A percentile compares a stretch with the other conserved stretches of the same genome.
Conservation (phyloP, 1,140 invertebrate genomes). For the Pseudachorutes palmiensis region DNA sequence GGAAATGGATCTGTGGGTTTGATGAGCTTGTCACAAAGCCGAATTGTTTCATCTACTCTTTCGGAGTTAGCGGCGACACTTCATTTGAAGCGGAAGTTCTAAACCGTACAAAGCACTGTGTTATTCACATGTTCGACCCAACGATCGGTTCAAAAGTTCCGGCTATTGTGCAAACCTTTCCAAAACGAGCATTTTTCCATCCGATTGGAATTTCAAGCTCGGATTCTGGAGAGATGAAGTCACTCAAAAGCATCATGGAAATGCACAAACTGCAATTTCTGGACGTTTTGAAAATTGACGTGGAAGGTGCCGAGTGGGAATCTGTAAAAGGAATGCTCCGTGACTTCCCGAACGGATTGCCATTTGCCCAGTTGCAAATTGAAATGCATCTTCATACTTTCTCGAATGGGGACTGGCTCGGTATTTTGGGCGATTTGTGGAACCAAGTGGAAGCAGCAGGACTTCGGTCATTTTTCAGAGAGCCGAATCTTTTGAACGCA, state of each 20-base stretch:
- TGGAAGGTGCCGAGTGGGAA: constrained; percentile 19
- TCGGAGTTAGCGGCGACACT: constrained; percentile 14
- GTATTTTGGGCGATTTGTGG: neutral
- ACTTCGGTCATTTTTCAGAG: constrained; percentile 1
- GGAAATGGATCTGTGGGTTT: constrained; percentile 19
- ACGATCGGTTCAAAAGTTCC: neutral
- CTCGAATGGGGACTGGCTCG: neutral
- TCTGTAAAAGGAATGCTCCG: constrained; percentile 1
- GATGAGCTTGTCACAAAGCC: neutral
- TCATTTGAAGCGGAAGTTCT: constrained; percentile 24
- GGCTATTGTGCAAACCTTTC: neutral
- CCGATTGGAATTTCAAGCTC: constrained; percentile 7
- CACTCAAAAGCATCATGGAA: constrained; percentile 5
- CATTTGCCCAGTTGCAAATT: constrained; percentile 23
- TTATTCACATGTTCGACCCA: constrained; percentile 20
- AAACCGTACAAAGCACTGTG: neutral
- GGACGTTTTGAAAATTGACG: constrained; percentile 29
- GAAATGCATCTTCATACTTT: constrained; percentile 18
- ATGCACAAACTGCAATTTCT: constrained; percentile 4
- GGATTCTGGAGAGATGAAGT: neutral
- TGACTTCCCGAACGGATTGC: constrained; percentile 8
- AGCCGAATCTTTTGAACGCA: constrained; percentile 11
- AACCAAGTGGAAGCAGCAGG: constrained; percentile 5
- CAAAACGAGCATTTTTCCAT: neutral
- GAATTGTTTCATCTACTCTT: constrained; percentile 22